These are phyloP conservation scores for Acanthurus leucopareius DNA, from an alignment of 2,797 vertebrate genomes.

Conservation along the genomic window DNA sequence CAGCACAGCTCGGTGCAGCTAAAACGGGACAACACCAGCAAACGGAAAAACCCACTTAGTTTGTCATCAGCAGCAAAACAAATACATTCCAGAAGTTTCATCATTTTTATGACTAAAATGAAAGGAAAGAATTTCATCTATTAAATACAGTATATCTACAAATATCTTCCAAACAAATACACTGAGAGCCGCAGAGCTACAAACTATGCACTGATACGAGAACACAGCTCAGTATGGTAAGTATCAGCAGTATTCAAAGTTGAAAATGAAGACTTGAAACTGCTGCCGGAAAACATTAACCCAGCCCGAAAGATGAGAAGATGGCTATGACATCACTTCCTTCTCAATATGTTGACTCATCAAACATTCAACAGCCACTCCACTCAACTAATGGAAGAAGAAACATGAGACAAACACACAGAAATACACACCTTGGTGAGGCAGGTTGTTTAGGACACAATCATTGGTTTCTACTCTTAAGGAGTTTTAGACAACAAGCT, in stretches of 20 bases:
- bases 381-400: conserved; percentile 78
- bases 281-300: conserved; percentile 39
- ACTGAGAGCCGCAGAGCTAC: neutral
- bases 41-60: neutral
- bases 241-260: neutral
- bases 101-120: neutral
- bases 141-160: neutral
- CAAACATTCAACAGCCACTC: conserved; percentile 72
- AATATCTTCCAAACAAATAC: neutral
- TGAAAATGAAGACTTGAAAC: neutral
- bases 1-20: neutral
- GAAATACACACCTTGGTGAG: conserved; percentile 54
- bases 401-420: conserved; percentile 66
- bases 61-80: neutral
- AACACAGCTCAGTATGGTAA: neutral
- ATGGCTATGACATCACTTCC: conserved; percentile 69
- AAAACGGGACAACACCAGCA: neutral
- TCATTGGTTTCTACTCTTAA: conserved; percentile 16
- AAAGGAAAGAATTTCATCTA: neutral
- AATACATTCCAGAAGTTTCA: neutral
- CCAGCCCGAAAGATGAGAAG: conserved; percentile 60
- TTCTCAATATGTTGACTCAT: conserved; percentile 69
- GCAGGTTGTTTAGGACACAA: conserved; percentile 23
- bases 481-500: neutral
- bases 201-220: neutral